Evolutionary conservation across 1,140 invertebrate genomes (phyloP).

Genomic region (Pachyrhynchus sulphureomaculatus): DNA sequence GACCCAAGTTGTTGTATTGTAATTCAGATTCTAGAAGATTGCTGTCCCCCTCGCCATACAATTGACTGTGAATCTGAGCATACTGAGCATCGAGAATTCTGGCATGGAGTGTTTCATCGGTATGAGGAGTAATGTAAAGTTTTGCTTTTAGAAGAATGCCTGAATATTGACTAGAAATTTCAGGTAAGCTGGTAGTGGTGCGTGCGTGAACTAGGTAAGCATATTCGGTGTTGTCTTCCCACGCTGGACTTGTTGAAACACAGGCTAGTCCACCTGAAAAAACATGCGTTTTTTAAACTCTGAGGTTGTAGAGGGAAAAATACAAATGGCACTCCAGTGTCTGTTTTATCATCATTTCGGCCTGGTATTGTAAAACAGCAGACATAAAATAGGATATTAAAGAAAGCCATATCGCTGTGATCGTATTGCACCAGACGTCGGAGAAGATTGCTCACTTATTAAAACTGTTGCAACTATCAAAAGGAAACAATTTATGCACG

Average conservation of each 20-base stretch:
- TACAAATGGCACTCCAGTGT: too few species aligned
- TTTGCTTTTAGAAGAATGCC: constrained; percentile 58
- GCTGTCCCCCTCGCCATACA: constrained; percentile 53
- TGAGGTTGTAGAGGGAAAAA: too few species aligned
- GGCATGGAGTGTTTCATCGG: constrained; percentile 53
- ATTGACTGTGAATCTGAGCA: constrained; percentile 56
- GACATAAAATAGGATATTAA: too few species aligned
- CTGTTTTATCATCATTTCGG: too few species aligned
- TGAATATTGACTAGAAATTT: constrained; percentile 55
- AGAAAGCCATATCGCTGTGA: too few species aligned
- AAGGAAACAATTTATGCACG: too few species aligned
- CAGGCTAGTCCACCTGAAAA: constrained; percentile 43
- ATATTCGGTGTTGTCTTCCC: constrained; percentile 54
- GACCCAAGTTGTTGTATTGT: constrained; percentile 53
- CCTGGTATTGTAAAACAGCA: too few species aligned
- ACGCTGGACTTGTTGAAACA: constrained; percentile 32
- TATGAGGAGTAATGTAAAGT: constrained; percentile 56
- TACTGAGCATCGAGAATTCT: constrained; percentile 56
- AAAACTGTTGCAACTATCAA: too few species aligned
- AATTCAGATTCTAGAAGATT: constrained; percentile 53
- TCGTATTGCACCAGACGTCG: too few species aligned
- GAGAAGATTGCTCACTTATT: too few species aligned
- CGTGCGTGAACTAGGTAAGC: constrained; percentile 59
- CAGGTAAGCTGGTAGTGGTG: constrained; percentile 57
- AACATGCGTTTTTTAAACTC: too few species aligned